These are phyloP conservation scores for Chaetophractus vellerosus DNA, from an alignment of 2,797 vertebrate genomes.

Conservation along the genomic window DNA sequence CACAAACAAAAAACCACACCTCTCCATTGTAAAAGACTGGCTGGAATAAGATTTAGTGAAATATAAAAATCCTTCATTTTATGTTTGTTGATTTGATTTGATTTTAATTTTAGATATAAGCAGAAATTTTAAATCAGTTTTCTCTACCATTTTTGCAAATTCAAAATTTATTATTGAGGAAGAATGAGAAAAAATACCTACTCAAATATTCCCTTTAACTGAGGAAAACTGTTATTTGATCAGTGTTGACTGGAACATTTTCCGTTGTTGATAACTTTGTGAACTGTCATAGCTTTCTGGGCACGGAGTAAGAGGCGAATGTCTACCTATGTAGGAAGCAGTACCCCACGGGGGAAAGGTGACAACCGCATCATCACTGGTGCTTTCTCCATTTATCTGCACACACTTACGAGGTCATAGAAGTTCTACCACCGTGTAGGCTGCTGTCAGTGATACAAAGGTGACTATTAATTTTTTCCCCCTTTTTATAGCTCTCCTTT, in stretches of 20 bases:
- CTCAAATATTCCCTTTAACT: background rate
- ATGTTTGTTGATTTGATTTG: background rate
- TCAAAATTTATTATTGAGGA: background rate
- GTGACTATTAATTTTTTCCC: background rate
- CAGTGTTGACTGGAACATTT: background rate
- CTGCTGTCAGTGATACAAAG: background rate
- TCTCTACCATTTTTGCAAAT: background rate
- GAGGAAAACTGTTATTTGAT: background rate
- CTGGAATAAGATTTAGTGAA: background rate
- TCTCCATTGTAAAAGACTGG: background rate
- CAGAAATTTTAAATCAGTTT: background rate
- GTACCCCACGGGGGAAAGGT: background rate
- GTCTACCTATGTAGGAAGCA: background rate
- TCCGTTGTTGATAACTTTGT: background rate
- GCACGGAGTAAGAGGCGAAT: background rate
- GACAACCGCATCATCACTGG: background rate
- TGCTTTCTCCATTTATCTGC: background rate
- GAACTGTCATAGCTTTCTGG: background rate
- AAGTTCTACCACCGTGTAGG: no score
- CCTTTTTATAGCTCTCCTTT: background rate
- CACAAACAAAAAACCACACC: background rate
- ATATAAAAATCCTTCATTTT: background rate
- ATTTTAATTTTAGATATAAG: conserved; percentile 45
- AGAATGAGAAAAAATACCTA: background rate
- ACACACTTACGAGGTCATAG: background rate